These are phyloP conservation scores for Amphiprion percula DNA, from an alignment of 2,113 vertebrate genomes.

Conservation along the genomic window DNA sequence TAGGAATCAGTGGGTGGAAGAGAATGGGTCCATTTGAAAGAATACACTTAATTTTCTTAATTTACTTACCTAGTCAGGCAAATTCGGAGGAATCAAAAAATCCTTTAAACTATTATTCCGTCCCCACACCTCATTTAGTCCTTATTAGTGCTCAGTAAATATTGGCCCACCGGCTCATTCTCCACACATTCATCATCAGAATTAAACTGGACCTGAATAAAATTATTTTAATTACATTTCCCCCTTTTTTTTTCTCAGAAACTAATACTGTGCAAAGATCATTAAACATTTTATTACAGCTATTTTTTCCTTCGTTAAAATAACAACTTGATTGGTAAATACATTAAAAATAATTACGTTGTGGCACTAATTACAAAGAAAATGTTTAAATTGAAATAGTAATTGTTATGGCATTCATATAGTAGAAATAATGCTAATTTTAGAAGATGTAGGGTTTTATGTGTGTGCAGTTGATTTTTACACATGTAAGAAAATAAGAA, in stretches of 20 bases:
- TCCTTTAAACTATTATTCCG: slow-evolving; percentile 53
- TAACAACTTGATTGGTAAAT: too few relatives aligned
- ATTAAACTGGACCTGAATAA: background rate
- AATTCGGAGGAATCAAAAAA: slow-evolving; percentile 53
- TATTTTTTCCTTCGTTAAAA: too few relatives aligned
- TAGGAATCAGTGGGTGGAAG: slow-evolving; percentile 66
- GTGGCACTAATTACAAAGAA: too few relatives aligned
- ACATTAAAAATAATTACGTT: too few relatives aligned
- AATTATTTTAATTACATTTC: background rate
- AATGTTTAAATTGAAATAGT: too few relatives aligned
- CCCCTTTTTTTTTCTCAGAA: background rate
- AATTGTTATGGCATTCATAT: too few relatives aligned
- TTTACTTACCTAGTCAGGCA: slow-evolving; percentile 56
- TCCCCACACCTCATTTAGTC: slow-evolving; percentile 53
- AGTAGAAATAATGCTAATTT: too few relatives aligned
- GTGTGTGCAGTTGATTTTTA: too few relatives aligned
- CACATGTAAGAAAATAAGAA: too few relatives aligned
- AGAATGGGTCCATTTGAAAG: slow-evolving; percentile 48
- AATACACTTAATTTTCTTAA: slow-evolving; percentile 60
- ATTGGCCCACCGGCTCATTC: background rate
- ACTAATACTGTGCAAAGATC: too few relatives aligned
- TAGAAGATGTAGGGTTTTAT: too few relatives aligned
- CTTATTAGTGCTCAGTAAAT: slow-evolving; percentile 46
- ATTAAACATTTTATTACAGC: too few relatives aligned
- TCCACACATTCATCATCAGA: background rate